Base-by-base conservation (phyloP, 2,113 vertebrate genomes). In the Neodon shergylaensis region DNA sequence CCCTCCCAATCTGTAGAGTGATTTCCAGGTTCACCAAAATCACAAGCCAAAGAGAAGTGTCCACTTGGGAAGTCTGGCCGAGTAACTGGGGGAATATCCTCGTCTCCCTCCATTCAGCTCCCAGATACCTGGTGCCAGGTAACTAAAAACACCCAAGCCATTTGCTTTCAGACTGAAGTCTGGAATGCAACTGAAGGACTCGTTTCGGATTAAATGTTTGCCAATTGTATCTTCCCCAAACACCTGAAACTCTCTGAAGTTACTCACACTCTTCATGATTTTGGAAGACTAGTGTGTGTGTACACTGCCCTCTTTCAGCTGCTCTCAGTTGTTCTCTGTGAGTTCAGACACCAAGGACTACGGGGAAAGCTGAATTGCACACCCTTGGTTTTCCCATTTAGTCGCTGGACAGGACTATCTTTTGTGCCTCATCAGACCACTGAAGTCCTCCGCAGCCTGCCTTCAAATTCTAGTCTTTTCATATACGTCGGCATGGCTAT, bases 161-260 rank as follows among this genome's bases (percentile, higher is more conserved):
- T 82, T 92, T 86, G 84, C 89, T 82, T 92, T 91, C 88, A 73
- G 90, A 77, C 19, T 90, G 63, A 92, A 74, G 10, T 52, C 91
- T 91, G 49, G 68, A 89, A 74, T 28, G 61, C 76, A 88, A 68
- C n/a, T 9, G n/a, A 95, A 86, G 39, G 77, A 47, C 39, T 66
- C 19, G 1, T 66, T 81, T 77, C 78, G 39, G 68, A n/a, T 86
- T 42, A 84, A 66, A 14, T 42, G 77, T 92, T 94, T 90, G 79
- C 54, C 52, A 39, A 0, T 12, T 73, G 33, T 79, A 28, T 92
- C 95, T 78, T 91, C 54, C 74, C 39, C 61, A 72, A 61, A 91
- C 58, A 1, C n/a, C 74, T 44, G n/a, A 58, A 92, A 65, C 78
- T 68, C 95, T 94, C 86, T 85, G 66, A 73, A 92, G 16, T 82